These are phyloP conservation scores for Chondrosia reniformis DNA, from an alignment of 37 sponge, comb jelly and placozoan species.

Conservation along the genomic window DNA sequence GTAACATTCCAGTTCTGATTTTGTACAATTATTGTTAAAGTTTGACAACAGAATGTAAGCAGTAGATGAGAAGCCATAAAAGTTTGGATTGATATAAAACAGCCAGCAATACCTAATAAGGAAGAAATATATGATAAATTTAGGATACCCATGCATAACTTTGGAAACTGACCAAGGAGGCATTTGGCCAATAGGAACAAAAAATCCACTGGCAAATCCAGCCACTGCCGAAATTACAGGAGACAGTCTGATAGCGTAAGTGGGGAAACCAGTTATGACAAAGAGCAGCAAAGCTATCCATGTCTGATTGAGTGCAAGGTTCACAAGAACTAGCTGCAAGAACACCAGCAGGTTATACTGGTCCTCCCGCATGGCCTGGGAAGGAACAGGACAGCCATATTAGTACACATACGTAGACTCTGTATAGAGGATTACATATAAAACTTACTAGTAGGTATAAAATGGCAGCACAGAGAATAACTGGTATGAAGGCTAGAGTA, in stretches of 20 bases:
- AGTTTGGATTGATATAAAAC: neutral
- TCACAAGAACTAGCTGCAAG: slow-evolving; percentile 48
- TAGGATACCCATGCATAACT: slow-evolving; percentile 5
- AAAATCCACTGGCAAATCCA: slow-evolving; percentile 91
- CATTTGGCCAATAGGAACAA: slow-evolving; percentile 56
- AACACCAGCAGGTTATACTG: slow-evolving; percentile 36
- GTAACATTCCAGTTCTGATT: no score
- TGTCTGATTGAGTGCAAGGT: slow-evolving; percentile 75
- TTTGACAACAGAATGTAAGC: neutral
- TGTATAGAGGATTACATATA: no score
- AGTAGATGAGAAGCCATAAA: neutral
- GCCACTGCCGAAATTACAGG: slow-evolving; percentile 62
- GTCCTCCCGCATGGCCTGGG: slow-evolving; percentile 39
- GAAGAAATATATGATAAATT: neutral
- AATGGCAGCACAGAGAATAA: slow-evolving; percentile 59
- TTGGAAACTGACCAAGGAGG: slow-evolving; percentile 44
- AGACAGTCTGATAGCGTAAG: slow-evolving; percentile 49
- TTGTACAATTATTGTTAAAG: no score
- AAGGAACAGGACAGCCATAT: no score
- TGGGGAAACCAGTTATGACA: slow-evolving; percentile 64
- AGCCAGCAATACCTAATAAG: neutral
- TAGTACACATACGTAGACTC: no score
- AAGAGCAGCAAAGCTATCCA: slow-evolving; percentile 79
- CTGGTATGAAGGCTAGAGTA: slow-evolving; percentile 51
- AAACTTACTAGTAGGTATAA: slow-evolving; percentile 68